Evolutionary conservation across 2,113 vertebrate genomes (phyloP).

Genomic region (Rhea pennata): DNA sequence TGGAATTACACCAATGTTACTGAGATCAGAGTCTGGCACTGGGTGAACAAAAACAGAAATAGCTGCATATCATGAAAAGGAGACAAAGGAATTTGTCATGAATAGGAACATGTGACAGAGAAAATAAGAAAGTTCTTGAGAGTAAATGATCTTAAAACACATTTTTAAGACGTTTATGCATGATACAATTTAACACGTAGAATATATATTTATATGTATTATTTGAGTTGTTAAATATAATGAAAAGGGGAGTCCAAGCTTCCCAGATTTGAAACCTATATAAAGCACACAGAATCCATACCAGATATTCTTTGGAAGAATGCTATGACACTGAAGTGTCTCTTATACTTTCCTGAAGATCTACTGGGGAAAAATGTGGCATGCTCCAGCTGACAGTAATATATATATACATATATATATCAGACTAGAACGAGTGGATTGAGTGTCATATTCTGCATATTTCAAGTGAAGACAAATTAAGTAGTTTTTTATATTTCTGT

Average conservation of each 20-base stretch:
- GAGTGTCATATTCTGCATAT: not conserved
- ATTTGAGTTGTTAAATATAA: not conserved
- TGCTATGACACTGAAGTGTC: not conserved
- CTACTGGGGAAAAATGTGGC: not conserved
- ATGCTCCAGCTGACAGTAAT: not conserved
- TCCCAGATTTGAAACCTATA: not conserved
- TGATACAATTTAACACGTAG: not conserved
- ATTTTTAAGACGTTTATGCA: not conserved
- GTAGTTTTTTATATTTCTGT: slow-evolving; percentile 29
- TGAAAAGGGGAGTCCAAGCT: not conserved
- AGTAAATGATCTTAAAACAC: not conserved
- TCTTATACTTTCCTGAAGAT: not conserved
- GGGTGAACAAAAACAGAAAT: slow-evolving; percentile 40
- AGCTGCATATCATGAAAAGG: slow-evolving; percentile 27
- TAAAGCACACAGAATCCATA: not conserved
- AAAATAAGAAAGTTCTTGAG: not conserved
- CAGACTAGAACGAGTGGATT: not conserved
- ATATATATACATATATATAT: not conserved
- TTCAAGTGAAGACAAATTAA: slow-evolving; percentile 42
- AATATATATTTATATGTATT: not conserved
- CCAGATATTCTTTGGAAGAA: not conserved
- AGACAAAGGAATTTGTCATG: slow-evolving; percentile 41
- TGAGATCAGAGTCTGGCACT: slow-evolving; percentile 63
- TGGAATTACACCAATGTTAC: slow-evolving; percentile 42
- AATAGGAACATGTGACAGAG: not conserved